phyloP scores from a whole-genome alignment of 2,888 invertebrate species.

The Epinotia ramella region DNA sequence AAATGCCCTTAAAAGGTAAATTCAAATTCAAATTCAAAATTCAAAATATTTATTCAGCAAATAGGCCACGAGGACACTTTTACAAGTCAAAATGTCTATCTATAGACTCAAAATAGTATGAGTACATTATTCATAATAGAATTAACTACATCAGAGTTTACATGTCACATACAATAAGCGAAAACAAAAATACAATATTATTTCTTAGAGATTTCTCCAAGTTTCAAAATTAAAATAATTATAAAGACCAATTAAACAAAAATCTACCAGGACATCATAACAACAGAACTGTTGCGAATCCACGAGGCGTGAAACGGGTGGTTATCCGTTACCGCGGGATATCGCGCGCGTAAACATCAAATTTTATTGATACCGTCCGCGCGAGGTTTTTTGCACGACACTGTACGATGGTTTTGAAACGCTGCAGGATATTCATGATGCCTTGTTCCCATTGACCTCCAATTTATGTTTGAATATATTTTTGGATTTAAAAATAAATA shows the following conservation, averaged over 20 bases:
- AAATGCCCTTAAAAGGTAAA: no score
- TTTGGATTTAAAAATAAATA: background rate
- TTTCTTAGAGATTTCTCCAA: no score
- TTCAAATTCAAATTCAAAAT: no score
- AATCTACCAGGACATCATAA: conserved; percentile 6
- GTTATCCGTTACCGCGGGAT: conserved; percentile 68
- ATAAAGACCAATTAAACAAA: background rate
- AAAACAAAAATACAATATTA: no score
- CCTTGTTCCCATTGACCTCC: conserved; percentile 21
- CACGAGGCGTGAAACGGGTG: conserved; percentile 61
- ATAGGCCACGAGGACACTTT: no score
- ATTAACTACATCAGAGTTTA: no score
- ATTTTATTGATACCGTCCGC: conserved; percentile 75
- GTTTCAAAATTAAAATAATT: no score
- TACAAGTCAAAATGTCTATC: no score
- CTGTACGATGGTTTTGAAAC: conserved; percentile 57
- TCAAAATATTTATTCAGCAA: no score
- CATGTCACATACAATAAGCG: no score
- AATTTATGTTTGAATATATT: background rate
- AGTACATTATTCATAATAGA: no score
- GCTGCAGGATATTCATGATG: conserved; percentile 53
- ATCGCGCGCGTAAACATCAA: conserved; percentile 76
- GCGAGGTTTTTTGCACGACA: conserved; percentile 68
- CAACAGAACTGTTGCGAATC: conserved; percentile 47
- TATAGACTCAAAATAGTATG: no score